Evolutionary conservation across 2,113 vertebrate species (phyloP).

Genomic region (Rhadina sibilatrix): DNA sequence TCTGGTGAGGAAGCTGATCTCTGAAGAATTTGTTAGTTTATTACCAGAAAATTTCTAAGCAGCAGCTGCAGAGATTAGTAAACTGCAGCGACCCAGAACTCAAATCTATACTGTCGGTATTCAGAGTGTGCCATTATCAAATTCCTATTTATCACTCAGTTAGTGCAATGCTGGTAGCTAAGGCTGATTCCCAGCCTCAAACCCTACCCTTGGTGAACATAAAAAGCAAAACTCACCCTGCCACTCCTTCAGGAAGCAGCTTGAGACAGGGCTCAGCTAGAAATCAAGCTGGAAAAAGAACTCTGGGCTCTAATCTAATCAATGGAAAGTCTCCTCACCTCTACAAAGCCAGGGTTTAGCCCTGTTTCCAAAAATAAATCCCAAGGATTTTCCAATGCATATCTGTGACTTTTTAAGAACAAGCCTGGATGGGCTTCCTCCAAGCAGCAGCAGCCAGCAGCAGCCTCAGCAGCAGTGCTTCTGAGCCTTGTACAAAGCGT

Average conservation of each 20-base stretch:
- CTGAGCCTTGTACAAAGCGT: accelerated
- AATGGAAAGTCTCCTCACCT: constrained; percentile 43
- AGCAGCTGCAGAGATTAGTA: constrained; percentile 11
- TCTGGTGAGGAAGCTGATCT: neutral
- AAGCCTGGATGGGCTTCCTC: neutral
- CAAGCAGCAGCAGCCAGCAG: neutral
- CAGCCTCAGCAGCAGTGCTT: accelerated
- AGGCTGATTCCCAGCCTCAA: neutral
- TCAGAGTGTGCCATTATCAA: neutral
- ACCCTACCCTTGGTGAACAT: neutral
- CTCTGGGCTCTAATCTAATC: constrained; percentile 54
- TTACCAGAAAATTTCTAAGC: neutral
- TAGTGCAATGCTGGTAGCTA: neutral
- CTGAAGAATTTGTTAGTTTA: neutral
- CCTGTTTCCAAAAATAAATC: constrained; percentile 41
- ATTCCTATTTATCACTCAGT: neutral
- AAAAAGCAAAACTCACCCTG: neutral
- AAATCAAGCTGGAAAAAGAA: constrained; percentile 50
- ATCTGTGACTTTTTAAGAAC: constrained; percentile 10
- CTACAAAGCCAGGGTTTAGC: constrained; percentile 24
- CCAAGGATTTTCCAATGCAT: constrained; percentile 6
- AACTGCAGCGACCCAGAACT: neutral
- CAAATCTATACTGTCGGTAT: neutral
- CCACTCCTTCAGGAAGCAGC: constrained; percentile 3
- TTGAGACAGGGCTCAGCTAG: neutral